Evolutionary conservation across 2,797 vertebrate species (phyloP).

Genomic region (Pseudopleuronectes americanus): DNA sequence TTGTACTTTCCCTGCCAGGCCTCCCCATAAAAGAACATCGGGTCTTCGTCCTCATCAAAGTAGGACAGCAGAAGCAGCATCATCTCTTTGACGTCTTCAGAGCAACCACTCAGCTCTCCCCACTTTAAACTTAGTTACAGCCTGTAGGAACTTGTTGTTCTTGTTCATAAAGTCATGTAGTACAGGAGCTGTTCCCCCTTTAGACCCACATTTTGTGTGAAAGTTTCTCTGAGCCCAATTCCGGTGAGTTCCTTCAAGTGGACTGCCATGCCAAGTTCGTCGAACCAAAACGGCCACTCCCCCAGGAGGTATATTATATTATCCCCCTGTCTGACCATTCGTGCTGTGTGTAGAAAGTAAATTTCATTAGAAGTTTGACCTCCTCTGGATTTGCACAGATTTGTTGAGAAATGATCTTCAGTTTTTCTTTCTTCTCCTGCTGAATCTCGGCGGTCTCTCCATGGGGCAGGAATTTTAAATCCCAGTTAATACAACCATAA

Average conservation of each 20-base stretch:
- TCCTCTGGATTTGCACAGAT: constrained; percentile 21
- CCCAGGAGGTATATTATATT: constrained; percentile 26
- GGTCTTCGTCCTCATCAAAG: constrained; percentile 49
- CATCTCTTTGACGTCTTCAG: constrained; percentile 38
- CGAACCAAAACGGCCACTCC: constrained; percentile 30
- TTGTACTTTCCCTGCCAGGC: constrained; percentile 26
- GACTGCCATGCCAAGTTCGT: constrained; percentile 30
- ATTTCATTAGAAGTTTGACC: constrained; percentile 33
- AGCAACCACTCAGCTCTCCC: constrained; percentile 25
- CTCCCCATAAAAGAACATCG: constrained; percentile 22
- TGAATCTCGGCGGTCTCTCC: constrained; percentile 18
- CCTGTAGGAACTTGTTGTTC: constrained; percentile 32
- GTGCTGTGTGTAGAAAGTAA: constrained; percentile 29
- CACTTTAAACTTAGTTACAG: constrained; percentile 19
- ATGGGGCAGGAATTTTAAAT: constrained; percentile 23
- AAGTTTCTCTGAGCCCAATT: constrained; percentile 31
- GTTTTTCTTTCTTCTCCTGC: constrained; percentile 17
- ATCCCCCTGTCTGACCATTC: constrained; percentile 33
- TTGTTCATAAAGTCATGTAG: constrained; percentile 24
- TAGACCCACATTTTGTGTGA: constrained; percentile 30
- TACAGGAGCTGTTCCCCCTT: constrained; percentile 32
- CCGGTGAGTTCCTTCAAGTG: constrained; percentile 26
- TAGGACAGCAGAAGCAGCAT: constrained; percentile 37
- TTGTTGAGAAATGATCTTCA: constrained; percentile 26
- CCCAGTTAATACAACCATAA: not conserved